Percentiles rank a stretch among this genome's conserved stretches.
phyloP scores from a whole-genome alignment of 2,113 vertebrate genomes.

The Megaptera novaeangliae region DNA sequence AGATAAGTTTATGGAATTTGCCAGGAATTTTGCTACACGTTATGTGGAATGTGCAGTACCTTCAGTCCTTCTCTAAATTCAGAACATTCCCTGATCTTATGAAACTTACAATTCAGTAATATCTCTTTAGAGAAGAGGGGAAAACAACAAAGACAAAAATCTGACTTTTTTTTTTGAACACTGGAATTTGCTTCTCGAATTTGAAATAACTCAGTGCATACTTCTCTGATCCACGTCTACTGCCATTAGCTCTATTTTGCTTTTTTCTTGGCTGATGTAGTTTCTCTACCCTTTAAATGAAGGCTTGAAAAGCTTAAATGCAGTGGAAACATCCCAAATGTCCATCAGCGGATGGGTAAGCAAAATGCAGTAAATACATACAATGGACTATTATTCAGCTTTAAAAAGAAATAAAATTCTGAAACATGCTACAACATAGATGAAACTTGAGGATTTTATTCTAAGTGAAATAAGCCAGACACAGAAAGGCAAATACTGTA shows the following conservation, averaged over 20 bases:
- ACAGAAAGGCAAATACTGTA: not conserved
- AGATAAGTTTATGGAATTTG: slow-evolving; percentile 35
- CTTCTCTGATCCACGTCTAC: not conserved
- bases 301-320: not conserved
- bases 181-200: slow-evolving; percentile 24
- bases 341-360: not conserved
- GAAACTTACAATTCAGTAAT: slow-evolving; percentile 29
- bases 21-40: not conserved
- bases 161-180: not conserved
- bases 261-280: not conserved
- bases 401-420: not conserved
- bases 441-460: not conserved
- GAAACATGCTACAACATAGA: too few species aligned
- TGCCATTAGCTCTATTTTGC: not conserved
- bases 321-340: not conserved
- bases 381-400: not conserved
- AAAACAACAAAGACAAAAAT: slow-evolving; percentile 37
- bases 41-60: not conserved
- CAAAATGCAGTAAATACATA: not conserved
- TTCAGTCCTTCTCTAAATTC: not conserved
- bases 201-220: not conserved
- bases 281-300: not conserved
- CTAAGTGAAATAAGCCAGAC: not conserved
- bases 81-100: not conserved
- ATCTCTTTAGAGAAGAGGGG: not conserved